Evolutionary conservation across 2,797 vertebrate genomes (phyloP).

Genomic region (Crocidura indochinensis): DNA sequence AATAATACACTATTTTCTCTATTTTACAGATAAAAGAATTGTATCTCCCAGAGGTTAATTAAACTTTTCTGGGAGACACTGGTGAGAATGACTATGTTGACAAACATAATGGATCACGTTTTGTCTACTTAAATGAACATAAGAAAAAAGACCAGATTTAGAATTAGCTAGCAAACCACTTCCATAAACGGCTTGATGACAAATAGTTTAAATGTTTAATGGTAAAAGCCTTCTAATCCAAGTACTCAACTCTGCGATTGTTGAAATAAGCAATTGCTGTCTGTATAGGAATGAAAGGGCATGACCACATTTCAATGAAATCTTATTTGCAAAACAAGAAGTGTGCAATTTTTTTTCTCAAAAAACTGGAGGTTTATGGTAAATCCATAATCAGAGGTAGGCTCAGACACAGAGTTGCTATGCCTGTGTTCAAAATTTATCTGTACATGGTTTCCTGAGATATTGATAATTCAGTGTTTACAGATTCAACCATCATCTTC

Average conservation of each 20-base stretch:
- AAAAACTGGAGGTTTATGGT: no score
- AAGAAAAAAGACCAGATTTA: not conserved
- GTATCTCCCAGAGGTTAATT: constrained; percentile 63
- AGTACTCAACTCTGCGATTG: not conserved
- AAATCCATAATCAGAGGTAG: no score
- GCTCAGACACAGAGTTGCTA: not conserved
- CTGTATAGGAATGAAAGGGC: not conserved
- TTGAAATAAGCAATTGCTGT: not conserved
- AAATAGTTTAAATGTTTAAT: not conserved
- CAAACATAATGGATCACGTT: not conserved
- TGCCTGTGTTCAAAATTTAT: not conserved
- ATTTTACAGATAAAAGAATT: constrained; percentile 44
- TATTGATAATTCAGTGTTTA: not conserved
- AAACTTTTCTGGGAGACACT: not conserved
- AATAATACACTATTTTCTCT: not conserved
- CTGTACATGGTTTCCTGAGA: not conserved
- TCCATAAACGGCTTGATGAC: not conserved
- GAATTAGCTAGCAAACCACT: not conserved
- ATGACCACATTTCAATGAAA: not conserved
- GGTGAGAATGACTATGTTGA: constrained; percentile 4
- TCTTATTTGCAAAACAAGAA: not conserved
- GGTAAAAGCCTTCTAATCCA: not conserved
- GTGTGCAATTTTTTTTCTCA: not conserved
- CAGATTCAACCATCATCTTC: not conserved
- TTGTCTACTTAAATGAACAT: not conserved